A percentile compares a stretch with the other conserved stretches of the same genome.
Conservation (phyloP, 2,797 vertebrate species). For the Pagetopsis macropterus region DNA sequence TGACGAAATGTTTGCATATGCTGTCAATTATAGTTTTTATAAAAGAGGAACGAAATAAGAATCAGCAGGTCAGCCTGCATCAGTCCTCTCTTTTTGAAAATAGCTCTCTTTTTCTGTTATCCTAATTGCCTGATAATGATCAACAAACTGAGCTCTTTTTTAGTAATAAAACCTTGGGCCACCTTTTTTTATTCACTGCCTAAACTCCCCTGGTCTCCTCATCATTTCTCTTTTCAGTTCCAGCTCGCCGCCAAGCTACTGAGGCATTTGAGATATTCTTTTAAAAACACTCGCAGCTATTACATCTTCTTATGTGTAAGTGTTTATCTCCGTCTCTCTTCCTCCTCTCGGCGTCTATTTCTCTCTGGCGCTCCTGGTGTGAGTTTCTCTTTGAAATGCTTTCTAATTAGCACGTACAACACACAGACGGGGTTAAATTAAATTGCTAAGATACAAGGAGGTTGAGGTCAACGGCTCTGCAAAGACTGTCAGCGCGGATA, state of each 20-base stretch:
- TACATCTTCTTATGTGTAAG: slow-evolving; percentile 56
- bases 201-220: not conserved
- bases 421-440: slow-evolving; percentile 81
- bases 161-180: too few relatives aligned
- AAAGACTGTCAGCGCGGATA: slow-evolving; percentile 80
- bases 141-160: slow-evolving; percentile 8
- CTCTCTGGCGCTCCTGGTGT: slow-evolving; percentile 42
- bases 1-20: too few relatives aligned
- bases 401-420: slow-evolving; percentile 81
- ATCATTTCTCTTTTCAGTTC: slow-evolving; percentile 25
- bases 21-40: too few relatives aligned
- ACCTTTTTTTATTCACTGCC: slow-evolving; percentile 2
- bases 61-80: too few relatives aligned
- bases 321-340: slow-evolving; percentile 58
- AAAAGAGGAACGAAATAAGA: too few relatives aligned
- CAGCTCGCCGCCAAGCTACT: slow-evolving; percentile 25
- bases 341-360: slow-evolving; percentile 2
- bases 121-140: slow-evolving; percentile 18
- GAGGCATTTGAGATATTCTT: slow-evolving; percentile 43
- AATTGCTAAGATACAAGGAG: slow-evolving; percentile 81
- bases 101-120: not conserved
- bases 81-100: too few relatives aligned
- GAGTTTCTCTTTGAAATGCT: slow-evolving; percentile 79
- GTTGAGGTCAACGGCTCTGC: slow-evolving; percentile 81
- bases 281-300: slow-evolving; percentile 59